Evolutionary conservation across 2,113 vertebrate species (phyloP).

Genomic region (Meleagris gallopavo): DNA sequence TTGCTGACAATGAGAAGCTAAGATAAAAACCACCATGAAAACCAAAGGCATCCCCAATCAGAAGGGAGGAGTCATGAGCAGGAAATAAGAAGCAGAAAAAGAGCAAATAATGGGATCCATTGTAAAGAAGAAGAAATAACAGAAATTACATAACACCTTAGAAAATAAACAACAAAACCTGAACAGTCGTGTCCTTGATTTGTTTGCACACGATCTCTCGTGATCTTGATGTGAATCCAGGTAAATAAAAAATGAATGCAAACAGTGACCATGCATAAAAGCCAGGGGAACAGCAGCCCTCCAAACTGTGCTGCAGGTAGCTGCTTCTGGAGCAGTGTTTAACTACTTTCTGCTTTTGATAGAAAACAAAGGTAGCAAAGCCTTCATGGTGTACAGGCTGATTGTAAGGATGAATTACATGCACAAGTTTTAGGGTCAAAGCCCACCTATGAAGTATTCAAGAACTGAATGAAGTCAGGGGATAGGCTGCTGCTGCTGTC

Average conservation of each 20-base stretch:
- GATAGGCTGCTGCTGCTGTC: not conserved
- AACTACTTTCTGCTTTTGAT: not conserved
- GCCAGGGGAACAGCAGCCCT: not conserved
- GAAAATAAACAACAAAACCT: not conserved
- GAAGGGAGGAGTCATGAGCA: not conserved
- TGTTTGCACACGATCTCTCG: not conserved
- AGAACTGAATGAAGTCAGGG: not conserved
- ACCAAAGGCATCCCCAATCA: not conserved
- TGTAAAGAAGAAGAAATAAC: not conserved
- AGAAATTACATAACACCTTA: not conserved
- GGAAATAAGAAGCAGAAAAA: not conserved
- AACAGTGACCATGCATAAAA: not conserved
- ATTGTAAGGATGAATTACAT: not conserved
- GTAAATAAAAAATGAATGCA: not conserved
- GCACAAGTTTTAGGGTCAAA: not conserved
- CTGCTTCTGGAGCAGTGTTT: not conserved
- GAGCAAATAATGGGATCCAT: constrained; percentile 4
- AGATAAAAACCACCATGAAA: not conserved
- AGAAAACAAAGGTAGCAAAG: not conserved
- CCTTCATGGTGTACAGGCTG: not conserved
- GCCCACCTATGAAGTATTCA: not conserved
- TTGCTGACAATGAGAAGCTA: not conserved
- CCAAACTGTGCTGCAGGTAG: not conserved
- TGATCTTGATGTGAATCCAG: not conserved
- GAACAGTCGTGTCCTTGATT: not conserved